phyloP scores from a whole-genome alignment of 2,888 invertebrate species.

The Suillia variegata region DNA sequence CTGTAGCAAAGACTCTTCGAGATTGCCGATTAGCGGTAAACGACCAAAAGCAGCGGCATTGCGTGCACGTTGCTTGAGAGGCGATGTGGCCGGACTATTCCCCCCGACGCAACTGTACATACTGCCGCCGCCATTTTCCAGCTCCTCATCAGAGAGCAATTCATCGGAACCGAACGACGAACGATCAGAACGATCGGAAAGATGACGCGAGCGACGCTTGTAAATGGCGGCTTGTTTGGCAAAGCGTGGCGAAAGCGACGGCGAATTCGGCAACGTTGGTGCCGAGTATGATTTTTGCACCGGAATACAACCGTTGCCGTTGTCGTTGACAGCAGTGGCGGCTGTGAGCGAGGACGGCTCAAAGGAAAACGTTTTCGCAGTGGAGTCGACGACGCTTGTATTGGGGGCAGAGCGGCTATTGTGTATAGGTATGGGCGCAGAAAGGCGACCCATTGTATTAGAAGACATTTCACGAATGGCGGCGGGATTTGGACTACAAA shows the following conservation, averaged over 20 bases:
- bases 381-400: conserved; percentile 5
- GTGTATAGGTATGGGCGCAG: conserved; percentile 43
- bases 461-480: no score
- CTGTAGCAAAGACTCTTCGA: conserved; percentile 94
- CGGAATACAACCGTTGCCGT: conserved; percentile 41
- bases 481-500: conserved; percentile 39
- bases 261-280: conserved; percentile 58
- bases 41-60: conserved; percentile 46
- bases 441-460: conserved; percentile 21
- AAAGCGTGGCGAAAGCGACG: conserved; percentile 59
- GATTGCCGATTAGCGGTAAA: conserved; percentile 70
- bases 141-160: conserved; percentile 60
- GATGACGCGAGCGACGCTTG: conserved; percentile 59
- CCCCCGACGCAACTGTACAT: conserved; percentile 56
- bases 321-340: conserved; percentile 22
- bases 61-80: conserved; percentile 49
- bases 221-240: conserved; percentile 58
- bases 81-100: conserved; percentile 58
- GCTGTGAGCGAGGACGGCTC: conserved; percentile 33
- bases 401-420: conserved; percentile 16
- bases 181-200: conserved; percentile 61
- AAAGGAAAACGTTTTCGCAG: conserved; percentile 36
- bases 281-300: conserved; percentile 61
- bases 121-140: conserved; percentile 53
- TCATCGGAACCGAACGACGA: conserved; percentile 61